Base-by-base conservation (phyloP, 2,888 invertebrate species). In the Clusia tigrina region DNA sequence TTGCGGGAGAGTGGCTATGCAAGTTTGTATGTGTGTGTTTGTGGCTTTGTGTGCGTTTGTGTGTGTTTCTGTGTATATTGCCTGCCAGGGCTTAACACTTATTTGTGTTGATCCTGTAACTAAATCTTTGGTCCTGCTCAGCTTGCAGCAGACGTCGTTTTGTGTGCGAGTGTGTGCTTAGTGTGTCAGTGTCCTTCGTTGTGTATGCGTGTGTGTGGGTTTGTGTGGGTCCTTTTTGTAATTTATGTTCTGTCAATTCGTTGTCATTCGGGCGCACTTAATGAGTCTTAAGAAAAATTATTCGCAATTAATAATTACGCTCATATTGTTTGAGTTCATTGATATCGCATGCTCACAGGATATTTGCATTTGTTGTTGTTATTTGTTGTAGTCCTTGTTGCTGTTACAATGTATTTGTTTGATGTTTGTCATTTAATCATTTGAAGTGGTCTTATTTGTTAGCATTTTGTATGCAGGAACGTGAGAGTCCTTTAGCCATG, bases 161-260 rank as follows among this genome's bases (percentile, higher is more conserved):
- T n/a, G n/a, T n/a, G n/a, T n/a, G n/a, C n/a, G 5, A 32, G 5
- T 32, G 12, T 32, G 32, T 32, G n/a, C n/a, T n/a, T 32, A 12
- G 6, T 32, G 6, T 32, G 32, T 32, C 32, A 6, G 6, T 32
- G 32, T 12, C 6, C 32, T 6, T 12, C 32, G 6, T 6, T 32
- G 32, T 32, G 32, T 32, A 12, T 32, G 32, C 6, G 32, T 32
- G 32, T 24, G 38, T 15, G 42, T 46, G 24, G n/a, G 54, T n/a
- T n/a, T 32, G 54, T 17, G 37, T n/a, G 54, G 20, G 10, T 32
- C 46, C 17, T 24, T 78, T 75, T 74, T 77, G 78, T n/a, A 77
- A 74, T 74, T 74, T 74, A 74, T 74, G 72, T 75, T 66, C 78
- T 74, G 74, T 77, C 74, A 74, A 74, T 78, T 74, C 74, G 74